A percentile compares a stretch with the other conserved stretches of the same genome.
Conservation (phyloP, 92 coral and sea anemone species). For the Blastomussa wellsi region DNA sequence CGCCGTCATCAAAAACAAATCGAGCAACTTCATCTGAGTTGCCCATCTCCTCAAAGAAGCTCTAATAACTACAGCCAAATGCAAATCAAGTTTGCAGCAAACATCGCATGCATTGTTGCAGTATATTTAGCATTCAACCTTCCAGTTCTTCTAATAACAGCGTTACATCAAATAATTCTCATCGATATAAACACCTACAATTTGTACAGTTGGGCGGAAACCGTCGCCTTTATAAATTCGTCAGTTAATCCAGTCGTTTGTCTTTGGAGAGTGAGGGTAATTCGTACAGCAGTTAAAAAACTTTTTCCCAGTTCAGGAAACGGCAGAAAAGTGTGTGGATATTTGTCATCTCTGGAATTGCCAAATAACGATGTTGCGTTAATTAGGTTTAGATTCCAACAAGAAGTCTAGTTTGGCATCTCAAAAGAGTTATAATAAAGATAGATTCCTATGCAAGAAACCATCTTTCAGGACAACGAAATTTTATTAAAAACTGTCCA, state of each 20-base stretch:
- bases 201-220: slow-evolving; percentile 76
- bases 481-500: no score
- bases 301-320: neutral
- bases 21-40: slow-evolving; percentile 22
- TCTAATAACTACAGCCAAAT: neutral
- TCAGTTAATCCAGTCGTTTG: slow-evolving; percentile 70
- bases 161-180: slow-evolving; percentile 45
- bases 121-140: slow-evolving; percentile 63
- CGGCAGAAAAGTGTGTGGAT: neutral
- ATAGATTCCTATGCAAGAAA: no score
- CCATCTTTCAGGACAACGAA: no score
- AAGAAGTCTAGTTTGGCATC: neutral
- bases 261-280: slow-evolving; percentile 61
- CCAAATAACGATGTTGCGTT: neutral
- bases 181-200: slow-evolving; percentile 44
- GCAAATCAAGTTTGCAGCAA: slow-evolving; percentile 64
- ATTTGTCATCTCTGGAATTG: neutral
- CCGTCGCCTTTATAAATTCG: slow-evolving; percentile 68
- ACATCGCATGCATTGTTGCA: slow-evolving; percentile 62
- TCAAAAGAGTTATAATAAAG: no score
- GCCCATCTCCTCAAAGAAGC: neutral
- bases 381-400: neutral
- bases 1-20: slow-evolving; percentile 67
- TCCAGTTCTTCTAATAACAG: slow-evolving; percentile 60
- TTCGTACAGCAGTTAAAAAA: neutral